Evolutionary conservation across 2,797 vertebrate species (phyloP).

Genomic region (Tiaroga cobitis): DNA sequence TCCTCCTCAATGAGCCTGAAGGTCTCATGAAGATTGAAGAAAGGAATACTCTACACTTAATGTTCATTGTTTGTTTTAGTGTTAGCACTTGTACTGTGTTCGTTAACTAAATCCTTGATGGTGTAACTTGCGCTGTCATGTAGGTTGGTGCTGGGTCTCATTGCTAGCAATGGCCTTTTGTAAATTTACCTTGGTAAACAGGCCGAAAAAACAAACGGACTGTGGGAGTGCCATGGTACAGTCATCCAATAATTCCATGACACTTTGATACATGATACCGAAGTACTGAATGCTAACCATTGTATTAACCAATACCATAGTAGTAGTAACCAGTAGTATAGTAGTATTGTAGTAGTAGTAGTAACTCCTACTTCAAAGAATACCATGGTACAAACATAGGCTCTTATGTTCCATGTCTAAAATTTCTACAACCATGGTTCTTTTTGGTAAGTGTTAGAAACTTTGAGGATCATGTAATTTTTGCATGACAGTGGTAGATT

Average conservation of each 20-base stretch:
- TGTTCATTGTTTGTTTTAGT: slow-evolving; percentile 15
- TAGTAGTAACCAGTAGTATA: neutral
- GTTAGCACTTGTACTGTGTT: slow-evolving; percentile 21
- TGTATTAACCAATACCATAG: neutral
- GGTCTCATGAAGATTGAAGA: slow-evolving; percentile 37
- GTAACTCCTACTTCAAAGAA: neutral
- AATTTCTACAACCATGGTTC: neutral
- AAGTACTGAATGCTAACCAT: neutral
- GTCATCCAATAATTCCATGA: neutral
- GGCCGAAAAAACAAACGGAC: too few relatives aligned
- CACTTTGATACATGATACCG: neutral
- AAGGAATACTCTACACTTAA: neutral
- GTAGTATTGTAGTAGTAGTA: too few relatives aligned
- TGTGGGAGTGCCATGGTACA: neutral
- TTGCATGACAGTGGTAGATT: neutral
- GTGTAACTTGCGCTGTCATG: neutral
- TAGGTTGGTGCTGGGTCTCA: neutral
- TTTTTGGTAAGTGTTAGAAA: neutral
- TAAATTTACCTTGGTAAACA: neutral
- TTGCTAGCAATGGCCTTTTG: neutral
- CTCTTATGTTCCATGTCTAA: neutral
- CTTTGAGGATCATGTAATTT: neutral
- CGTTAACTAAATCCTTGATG: neutral
- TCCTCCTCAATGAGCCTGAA: slow-evolving; percentile 21
- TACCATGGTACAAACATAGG: neutral